A percentile compares a stretch with the other conserved stretches of the same genome.
These are phyloP conservation scores for Bradysia coprophila DNA, from an alignment of 1,140 invertebrate genomes.

Conservation along the genomic window DNA sequence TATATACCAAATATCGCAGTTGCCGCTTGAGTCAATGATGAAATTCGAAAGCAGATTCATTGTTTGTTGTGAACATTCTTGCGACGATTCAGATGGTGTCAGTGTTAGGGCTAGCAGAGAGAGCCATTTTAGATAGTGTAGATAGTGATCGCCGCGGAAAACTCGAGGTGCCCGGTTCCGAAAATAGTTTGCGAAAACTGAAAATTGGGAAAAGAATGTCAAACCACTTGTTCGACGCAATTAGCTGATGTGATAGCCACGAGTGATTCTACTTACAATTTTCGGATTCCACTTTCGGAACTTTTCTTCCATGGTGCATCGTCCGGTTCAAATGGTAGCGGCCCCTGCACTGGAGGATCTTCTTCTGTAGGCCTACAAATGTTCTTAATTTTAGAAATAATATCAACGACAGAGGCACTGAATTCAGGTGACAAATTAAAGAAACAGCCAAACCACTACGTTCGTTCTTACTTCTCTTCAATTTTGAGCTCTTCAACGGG, in stretches of 20 bases:
- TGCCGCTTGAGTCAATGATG: neutral
- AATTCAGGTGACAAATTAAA: too few species aligned
- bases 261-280: constrained; percentile 61
- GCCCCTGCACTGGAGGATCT: constrained; percentile 84
- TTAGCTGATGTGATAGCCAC: neutral
- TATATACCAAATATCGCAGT: neutral
- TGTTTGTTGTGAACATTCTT: neutral
- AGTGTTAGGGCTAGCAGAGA: constrained; percentile 26
- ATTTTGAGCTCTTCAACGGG: constrained; percentile 7
- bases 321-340: constrained; percentile 85
- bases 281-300: constrained; percentile 70
- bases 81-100: neutral
- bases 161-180: constrained; percentile 36
- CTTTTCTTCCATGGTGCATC: constrained; percentile 81
- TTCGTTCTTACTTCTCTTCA: constrained; percentile 8
- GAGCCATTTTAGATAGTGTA: constrained; percentile 48
- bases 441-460: neutral
- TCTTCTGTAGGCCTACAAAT: constrained; percentile 26
- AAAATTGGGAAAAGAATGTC: constrained; percentile 4
- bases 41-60: neutral
- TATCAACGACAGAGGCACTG: too few species aligned
- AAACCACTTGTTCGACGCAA: neutral
- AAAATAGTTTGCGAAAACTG: constrained; percentile 52
- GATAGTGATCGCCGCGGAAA: constrained; percentile 50
- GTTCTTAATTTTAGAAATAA: neutral